Evolutionary conservation across 2,888 invertebrate genomes (phyloP).

Genomic region (Dichetophora obliterata): DNA sequence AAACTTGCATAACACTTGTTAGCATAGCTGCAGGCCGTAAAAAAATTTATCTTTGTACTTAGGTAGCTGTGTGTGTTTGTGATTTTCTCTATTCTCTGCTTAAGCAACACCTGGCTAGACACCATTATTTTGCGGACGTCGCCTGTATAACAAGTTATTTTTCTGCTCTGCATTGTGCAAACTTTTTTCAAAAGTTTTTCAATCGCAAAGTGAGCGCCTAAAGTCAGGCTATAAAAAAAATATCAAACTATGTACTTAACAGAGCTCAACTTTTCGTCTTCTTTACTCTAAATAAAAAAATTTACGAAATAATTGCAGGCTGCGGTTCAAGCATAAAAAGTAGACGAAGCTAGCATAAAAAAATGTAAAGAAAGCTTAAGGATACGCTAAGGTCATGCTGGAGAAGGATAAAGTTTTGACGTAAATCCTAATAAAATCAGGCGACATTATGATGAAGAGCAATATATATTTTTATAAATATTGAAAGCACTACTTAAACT

Average conservation of each 20-base stretch:
- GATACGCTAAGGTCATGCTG: constrained; percentile 10
- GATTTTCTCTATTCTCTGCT: neutral
- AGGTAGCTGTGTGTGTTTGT: neutral
- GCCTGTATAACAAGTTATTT: neutral
- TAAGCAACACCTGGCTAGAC: neutral
- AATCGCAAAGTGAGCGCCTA: neutral
- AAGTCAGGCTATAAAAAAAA: neutral
- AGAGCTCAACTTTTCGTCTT: neutral
- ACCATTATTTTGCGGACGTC: neutral
- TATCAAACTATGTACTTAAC: neutral
- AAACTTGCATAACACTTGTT: neutral
- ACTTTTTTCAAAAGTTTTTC: neutral
- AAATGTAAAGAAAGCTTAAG: neutral
- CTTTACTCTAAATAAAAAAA: neutral
- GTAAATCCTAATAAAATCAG: constrained; percentile 17
- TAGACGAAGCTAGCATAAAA: neutral
- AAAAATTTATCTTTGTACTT: neutral
- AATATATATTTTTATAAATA: too few species aligned
- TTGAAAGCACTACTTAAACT: too few species aligned
- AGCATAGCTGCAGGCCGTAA: neutral
- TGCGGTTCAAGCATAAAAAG: neutral
- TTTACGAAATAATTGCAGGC: neutral
- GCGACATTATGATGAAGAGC: too few species aligned
- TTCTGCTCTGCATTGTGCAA: neutral
- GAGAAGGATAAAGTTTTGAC: neutral